Conservation (phyloP, 2,113 vertebrate genomes). For the Pardalotus punctatus region DNA sequence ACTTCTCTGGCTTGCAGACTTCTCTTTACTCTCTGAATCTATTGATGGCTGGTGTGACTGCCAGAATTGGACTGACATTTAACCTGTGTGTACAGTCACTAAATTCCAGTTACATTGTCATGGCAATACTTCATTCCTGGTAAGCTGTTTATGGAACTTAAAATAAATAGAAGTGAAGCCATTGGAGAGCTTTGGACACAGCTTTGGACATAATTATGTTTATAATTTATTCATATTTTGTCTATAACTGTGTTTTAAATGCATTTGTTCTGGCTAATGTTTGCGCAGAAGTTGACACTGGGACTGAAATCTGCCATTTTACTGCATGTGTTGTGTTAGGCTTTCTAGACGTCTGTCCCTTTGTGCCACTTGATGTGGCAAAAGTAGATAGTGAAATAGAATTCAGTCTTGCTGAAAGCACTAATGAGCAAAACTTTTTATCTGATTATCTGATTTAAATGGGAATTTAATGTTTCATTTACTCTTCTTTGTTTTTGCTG, state of each 20-base stretch:
- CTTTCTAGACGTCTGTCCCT: not conserved
- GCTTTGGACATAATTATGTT: not conserved
- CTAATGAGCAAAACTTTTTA: not conserved
- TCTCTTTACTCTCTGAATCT: not conserved
- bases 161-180: not conserved
- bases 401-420: not conserved
- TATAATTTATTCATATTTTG: not conserved
- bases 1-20: not conserved
- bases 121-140: not conserved
- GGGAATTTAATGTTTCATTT: not conserved
- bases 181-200: not conserved
- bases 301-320: not conserved
- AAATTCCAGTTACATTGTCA: not conserved
- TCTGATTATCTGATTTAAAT: slow-evolving; percentile 9
- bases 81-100: not conserved
- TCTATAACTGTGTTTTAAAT: not conserved
- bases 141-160: not conserved
- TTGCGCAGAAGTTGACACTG: not conserved
- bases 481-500: not conserved
- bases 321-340: not conserved
- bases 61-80: not conserved
- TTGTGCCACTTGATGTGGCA: not conserved
- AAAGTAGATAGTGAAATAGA: not conserved
- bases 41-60: not conserved
- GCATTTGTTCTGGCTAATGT: not conserved